Evolutionary conservation across 2,888 invertebrate genomes (phyloP).

Genomic region (Fissipunctia ypsillon): DNA sequence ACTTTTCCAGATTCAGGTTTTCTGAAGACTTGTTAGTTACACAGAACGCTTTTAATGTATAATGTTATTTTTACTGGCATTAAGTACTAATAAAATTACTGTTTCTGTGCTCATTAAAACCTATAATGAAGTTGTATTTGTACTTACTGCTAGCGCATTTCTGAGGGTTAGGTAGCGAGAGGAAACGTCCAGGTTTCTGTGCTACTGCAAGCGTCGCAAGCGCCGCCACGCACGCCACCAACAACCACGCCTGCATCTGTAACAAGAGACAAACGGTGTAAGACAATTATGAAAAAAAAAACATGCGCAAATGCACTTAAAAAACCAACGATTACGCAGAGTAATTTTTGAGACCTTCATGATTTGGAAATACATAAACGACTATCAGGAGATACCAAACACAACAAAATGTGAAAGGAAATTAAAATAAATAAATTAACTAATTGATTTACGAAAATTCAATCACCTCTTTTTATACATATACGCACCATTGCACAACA

Average conservation of each 20-base stretch:
- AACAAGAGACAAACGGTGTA: slow-evolving; percentile 58
- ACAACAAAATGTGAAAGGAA: slow-evolving; percentile 1
- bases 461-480: not conserved
- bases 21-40: not conserved
- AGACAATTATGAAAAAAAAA: not conserved
- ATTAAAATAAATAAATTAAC: not conserved
- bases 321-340: not conserved
- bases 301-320: not conserved
- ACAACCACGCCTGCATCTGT: slow-evolving; percentile 93
- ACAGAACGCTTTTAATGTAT: not conserved
- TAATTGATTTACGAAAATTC: not conserved
- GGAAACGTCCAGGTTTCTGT: slow-evolving; percentile 95
- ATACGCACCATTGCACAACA: slow-evolving; percentile 4
- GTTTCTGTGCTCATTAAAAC: not conserved
- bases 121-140: not conserved
- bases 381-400: not conserved
- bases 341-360: not conserved
- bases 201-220: slow-evolving; percentile 92
- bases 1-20: not conserved
- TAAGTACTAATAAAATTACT: not conserved
- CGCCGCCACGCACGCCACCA: slow-evolving; percentile 89
- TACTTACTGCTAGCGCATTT: slow-evolving; percentile 96
- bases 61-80: not conserved
- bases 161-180: slow-evolving; percentile 94
- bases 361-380: not conserved